Evolutionary conservation across 2,888 invertebrate species (phyloP).

Genomic region (Nemurella pictetii): DNA sequence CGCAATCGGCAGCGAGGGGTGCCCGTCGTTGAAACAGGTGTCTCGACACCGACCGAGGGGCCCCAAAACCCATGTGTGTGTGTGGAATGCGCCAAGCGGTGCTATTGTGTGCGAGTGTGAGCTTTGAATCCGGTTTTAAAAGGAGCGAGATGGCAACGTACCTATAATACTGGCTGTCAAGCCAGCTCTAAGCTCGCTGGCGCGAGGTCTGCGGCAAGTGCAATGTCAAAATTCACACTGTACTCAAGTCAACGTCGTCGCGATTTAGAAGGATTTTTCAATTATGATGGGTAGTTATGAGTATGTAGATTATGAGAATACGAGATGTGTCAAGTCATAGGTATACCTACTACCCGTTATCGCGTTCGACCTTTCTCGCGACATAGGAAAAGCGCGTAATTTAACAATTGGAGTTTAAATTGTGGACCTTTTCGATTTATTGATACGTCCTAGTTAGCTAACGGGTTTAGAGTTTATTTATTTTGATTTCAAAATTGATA

Average conservation of each 20-base stretch:
- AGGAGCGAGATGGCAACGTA: background rate
- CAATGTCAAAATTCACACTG: background rate
- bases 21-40: background rate
- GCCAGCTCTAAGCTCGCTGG: background rate
- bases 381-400: background rate
- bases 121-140: background rate
- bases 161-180: background rate
- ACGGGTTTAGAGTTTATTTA: background rate
- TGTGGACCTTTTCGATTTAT: background rate
- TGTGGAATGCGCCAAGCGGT: background rate
- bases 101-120: background rate
- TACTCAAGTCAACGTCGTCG: background rate
- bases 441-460: background rate
- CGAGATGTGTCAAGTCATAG: background rate
- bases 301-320: background rate
- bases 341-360: background rate
- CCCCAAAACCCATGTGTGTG: background rate
- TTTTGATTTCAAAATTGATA: background rate
- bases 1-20: background rate
- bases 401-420: background rate
- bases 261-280: background rate
- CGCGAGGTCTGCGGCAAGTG: background rate
- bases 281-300: too few species aligned
- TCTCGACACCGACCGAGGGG: background rate
- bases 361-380: background rate